Evolutionary conservation across 2,888 invertebrate genomes (phyloP), one percentile per base, ranked within the genome.

Genomic region (Cheilosia vulpina): DNA sequence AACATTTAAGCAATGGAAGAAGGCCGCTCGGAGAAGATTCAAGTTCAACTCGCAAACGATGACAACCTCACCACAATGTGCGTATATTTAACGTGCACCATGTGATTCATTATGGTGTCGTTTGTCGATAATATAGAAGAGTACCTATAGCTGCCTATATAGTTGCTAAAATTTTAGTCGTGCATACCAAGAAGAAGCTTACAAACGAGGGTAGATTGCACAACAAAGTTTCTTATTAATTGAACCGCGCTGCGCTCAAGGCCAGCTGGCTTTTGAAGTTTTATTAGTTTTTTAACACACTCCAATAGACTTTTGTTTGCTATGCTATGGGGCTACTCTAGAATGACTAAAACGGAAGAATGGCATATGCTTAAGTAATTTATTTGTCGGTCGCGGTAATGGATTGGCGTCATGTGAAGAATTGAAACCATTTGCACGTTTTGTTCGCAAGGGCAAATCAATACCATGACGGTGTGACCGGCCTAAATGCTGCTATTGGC

Each of bases 21-120:
- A 79, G 78, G 78, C 58, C 72, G 31, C 34, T 63, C 31, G 17
- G 50, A 52, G n/a, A 19, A 72, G 63, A 65, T 72, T 79, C 78
- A 79, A 79, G 78, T 79, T 79, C 78, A 79, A 45, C 11, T 34
- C 19, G 55, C 55, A 31, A n/a, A 17, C 24, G 2, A 9, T 38
- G 13, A 3, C 38, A n/a, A 24, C 19, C 34, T 2, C 15, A 52
- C 11, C 58, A 17, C 27, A 17, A 38, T 45, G 52, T 53, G 68
- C 47, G 53, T 47, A 55, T 34, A 24, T 43, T 43, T 17, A 52
- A 68, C 45, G 17, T 17, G 21, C 53, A 27, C 38, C 13, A 38
- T 41, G 69, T 62, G 62, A 55, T 41, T 68, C 43, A 62, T 50
- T 41, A 52, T 41, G 60, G 4, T 24, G 69, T 34, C 17, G 41